Base-by-base conservation (phyloP, 1,140 invertebrate genomes). In the Drosophila serrata region DNA sequence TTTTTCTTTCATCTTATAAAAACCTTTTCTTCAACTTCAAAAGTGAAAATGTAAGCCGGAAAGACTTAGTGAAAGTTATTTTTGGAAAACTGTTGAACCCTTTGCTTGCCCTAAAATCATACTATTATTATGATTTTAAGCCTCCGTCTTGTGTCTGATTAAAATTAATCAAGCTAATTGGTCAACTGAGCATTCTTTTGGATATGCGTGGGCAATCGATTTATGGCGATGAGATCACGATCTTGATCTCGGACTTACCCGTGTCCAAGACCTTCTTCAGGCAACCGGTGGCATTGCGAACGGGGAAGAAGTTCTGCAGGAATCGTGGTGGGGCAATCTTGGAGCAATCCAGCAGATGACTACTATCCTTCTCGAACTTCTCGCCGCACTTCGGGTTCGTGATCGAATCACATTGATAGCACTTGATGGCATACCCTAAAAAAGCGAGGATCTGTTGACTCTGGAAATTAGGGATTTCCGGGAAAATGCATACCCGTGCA, bases 231-330 rank as follows among this genome's bases (percentile, higher is more conserved):
- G 48, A 55, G 39, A 35, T 61, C 76, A 53, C 19, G 24, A 13
- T 55, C 27, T 40, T 13, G 15, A 49, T 40, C 33, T 40, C 33
- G 1, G 6, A 92, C 91, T 92, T 90, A 92, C 91, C 37, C 27
- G 46, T 45, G 12, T 91, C 87, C 19, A 92, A 57, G 43, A 49
- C 55, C 65, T 90, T 80, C 82, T 81, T 92, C 91, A 92, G 82
- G 79, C 91, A 92, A 12, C 91, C 91, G 22, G 91, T 92, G 60
- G 91, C 91, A 75, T 92, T 92, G 42, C 72, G 80, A 8, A 68
- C 62, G 11, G 74, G 67, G 57, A 81, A 69, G 35, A 79, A 53
- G 59, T 22, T 72, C 31, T 76, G 74, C 45, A 92, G 72, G 59
- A 75, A 91, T 8, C 81, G 78, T 4, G 91, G 91, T 2, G 84